Evolutionary conservation across 2,888 invertebrate genomes (phyloP), one percentile per base, ranked within the genome.

Genomic region (Papilio elwesi): DNA sequence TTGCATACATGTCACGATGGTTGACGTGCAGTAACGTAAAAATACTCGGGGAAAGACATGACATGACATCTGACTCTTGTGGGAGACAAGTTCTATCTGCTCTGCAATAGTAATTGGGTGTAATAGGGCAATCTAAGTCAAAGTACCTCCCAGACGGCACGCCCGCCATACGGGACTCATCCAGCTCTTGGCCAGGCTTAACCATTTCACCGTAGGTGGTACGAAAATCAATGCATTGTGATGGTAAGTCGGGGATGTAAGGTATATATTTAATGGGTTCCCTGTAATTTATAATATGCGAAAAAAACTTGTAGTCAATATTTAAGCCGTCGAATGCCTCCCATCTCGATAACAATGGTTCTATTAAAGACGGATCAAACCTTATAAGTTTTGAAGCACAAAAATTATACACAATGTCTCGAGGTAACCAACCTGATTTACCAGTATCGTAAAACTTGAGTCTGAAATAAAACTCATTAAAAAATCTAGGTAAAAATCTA

Each of bases 271-370:
- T 90, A 26, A 86, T 86, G 10, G 87, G 87, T 76, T 87, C 84
- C 78, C 87, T 90, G 67, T 89, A 90, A 79, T 95, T 92, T 15
- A 95, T 82, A 6, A 94, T 81, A 66, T 89, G 87, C 7, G 94
- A 86, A 78, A 95, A 95, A 47, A 83, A 91, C 80, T 88, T 87
- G 70, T 95, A 95, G 78, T 94, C 82, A 68, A 95, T 91, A 69
- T 83, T 83, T 13, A 86, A 82, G 9, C 93, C 91, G 66, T 91
- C 85, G 73, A 94, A 92, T 13, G 94, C 93, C 26, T 90, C 80
- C 85, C 94, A 89, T 78, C 93, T 83, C 11, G 82, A 81, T 48
- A 95, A 81, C 12, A 95, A 81, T 0, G 92, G 91, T 78, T 94
- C 94, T n/a, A 95, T 87, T 26, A 93, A 82, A 38, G 80, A 74